Percentiles rank a stretch among this genome's conserved stretches.
phyloP scores from a whole-genome alignment of 2,797 vertebrate species.

The Manis javanica region DNA sequence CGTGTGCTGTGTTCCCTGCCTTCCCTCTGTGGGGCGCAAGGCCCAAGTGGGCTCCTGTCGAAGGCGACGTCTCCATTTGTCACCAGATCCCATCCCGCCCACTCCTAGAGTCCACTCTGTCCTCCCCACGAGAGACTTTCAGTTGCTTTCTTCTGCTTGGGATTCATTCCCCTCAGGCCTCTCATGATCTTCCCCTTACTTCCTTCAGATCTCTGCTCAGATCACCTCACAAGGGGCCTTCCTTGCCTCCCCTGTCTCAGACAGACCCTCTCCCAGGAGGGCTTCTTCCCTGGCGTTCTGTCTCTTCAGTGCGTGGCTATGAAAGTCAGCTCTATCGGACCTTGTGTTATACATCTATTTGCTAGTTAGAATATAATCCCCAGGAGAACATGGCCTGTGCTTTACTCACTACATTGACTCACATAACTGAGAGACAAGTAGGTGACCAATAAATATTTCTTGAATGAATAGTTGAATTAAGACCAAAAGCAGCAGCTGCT shows the following conservation, averaged over 20 bases:
- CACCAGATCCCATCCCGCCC: not conserved
- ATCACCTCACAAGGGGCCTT: not conserved
- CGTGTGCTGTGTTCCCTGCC: not conserved
- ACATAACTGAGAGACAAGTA: slow-evolving; percentile 6
- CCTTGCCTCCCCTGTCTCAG: not conserved
- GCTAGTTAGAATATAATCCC: not conserved
- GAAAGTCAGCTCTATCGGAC: not conserved
- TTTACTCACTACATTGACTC: not conserved
- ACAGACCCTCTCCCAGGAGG: not conserved
- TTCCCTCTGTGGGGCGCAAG: not conserved
- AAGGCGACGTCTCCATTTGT: not conserved
- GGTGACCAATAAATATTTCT: not conserved
- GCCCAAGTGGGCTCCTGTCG: not conserved
- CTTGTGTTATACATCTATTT: not conserved
- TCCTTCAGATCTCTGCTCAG: not conserved
- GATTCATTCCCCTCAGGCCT: not conserved
- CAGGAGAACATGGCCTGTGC: not conserved
- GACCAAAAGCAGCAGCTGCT: not conserved
- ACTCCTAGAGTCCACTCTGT: not conserved
- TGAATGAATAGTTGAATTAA: not conserved
- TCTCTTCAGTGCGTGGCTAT: not conserved
- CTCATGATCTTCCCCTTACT: not conserved
- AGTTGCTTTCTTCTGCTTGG: not conserved
- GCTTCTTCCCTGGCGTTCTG: not conserved
- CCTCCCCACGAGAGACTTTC: not conserved